Percentiles rank a stretch among this genome's conserved stretches.
phyloP scores from a whole-genome alignment of 2,113 vertebrate species.

The Panurus biarmicus region DNA sequence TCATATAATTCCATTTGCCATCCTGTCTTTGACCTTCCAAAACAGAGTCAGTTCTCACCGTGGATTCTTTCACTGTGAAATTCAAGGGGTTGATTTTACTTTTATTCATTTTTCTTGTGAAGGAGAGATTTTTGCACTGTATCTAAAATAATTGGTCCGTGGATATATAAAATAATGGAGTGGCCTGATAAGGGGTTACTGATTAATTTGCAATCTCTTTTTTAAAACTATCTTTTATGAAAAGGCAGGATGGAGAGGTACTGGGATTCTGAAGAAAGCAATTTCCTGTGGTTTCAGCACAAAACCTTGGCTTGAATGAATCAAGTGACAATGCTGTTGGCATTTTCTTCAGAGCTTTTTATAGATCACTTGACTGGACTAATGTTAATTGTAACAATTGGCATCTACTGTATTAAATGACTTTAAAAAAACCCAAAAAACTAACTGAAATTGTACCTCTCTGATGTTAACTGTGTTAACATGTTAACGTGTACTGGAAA shows the following conservation, averaged over 20 bases:
- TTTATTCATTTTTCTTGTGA: not conserved
- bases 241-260: not conserved
- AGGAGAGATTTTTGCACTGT: not conserved
- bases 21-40: not conserved
- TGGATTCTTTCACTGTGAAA: not conserved
- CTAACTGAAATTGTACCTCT: not conserved
- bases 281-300: not conserved
- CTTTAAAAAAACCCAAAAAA: not conserved
- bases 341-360: not conserved
- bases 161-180: not conserved
- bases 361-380: not conserved
- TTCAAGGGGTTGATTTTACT: not conserved
- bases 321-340: not conserved
- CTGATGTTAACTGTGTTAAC: not conserved
- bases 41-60: not conserved
- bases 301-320: not conserved
- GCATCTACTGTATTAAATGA: not conserved
- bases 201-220: not conserved
- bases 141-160: not conserved
- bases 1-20: not conserved
- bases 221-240: not conserved
- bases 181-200: not conserved
- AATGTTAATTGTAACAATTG: not conserved
- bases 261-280: not conserved
- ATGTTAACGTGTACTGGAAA: no score